Percentiles rank a stretch among this genome's conserved stretches.
Evolutionary conservation across 1,140 invertebrate species (phyloP).

Genomic region (Steinernema feltiae): DNA sequence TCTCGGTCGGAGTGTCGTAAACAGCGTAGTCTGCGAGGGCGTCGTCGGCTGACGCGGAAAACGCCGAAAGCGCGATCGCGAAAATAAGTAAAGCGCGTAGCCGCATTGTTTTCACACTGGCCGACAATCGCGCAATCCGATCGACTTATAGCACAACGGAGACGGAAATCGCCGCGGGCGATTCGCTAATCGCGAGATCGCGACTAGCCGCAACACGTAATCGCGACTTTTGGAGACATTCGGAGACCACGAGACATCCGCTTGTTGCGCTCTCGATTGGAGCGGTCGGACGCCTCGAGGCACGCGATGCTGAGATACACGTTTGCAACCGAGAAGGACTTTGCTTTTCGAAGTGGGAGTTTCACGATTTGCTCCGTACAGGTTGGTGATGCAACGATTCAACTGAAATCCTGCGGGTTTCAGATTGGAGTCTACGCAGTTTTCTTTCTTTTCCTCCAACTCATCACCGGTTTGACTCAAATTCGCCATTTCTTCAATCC

Average conservation of each 20-base stretch:
- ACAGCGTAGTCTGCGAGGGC: background rate
- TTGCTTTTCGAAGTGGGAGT: background rate
- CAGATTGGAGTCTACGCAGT: background rate
- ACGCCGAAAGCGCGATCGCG: background rate
- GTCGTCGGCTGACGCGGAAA: background rate
- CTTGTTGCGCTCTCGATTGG: background rate
- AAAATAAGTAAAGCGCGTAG: background rate
- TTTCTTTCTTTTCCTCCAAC: background rate
- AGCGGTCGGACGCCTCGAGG: background rate
- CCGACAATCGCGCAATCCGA: background rate
- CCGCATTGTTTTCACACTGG: background rate
- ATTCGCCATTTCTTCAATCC: background rate
- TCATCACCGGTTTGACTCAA: background rate
- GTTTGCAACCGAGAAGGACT: background rate
- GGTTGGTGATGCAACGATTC: too few relatives aligned
- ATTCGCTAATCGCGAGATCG: background rate
- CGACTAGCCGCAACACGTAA: background rate
- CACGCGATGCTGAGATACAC: background rate
- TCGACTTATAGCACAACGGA: background rate
- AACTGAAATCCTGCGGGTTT: too few relatives aligned
- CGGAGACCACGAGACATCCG: background rate
- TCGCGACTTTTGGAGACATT: background rate
- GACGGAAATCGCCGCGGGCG: background rate
- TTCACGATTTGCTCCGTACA: background rate
- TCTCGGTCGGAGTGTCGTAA: background rate